Base-by-base conservation (phyloP, 2,113 vertebrate species). In the Myocastor coypus region DNA sequence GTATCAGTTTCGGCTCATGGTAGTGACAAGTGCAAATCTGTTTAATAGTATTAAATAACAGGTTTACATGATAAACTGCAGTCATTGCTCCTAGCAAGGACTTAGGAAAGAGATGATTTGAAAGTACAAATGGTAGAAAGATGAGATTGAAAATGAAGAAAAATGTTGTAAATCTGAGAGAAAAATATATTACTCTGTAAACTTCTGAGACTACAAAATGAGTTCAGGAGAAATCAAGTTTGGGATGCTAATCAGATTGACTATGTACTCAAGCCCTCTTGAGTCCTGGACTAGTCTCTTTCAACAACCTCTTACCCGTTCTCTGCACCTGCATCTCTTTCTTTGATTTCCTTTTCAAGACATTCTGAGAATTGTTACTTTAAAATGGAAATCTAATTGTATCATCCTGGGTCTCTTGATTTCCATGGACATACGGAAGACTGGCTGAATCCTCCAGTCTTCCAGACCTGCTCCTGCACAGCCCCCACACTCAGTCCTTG, bases 201-300 rank as follows among this genome's bases (percentile, higher is more conserved):
- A 61, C 4, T 89, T 12, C 63, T 30, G 59, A 40, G 40, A 77
- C 61, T 63, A 77, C 30, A 66, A 57, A 93, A 66, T 66, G 30
- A 93, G 32, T 82, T 91, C 63, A 82, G 82, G 50, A 55, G 92
- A 86, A 86, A 87, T 86, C 50, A 87, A 12, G 63, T 95, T 37
- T 96, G 63, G 71, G 30, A 93, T 89, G 83, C 59, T 96, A 63
- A 94, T 81, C n/a, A 63, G 85, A 68, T 6, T 86, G 57, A 66
- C 75, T 71, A 11, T 77, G 6, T 26, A 30, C 59, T 83, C 28
- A 66, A 66, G 71, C 5, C 66, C 42, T 92, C 85, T 89, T 87
- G 61, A 34, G 24, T 92, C n/a, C 24, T 66, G 14, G 40, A 80
- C 46, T 83, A n/a, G 73, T 78, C 66, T 94, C 64, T 78, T 85